Base-by-base conservation (phyloP, 2,888 invertebrate genomes). In the Autographa gamma region DNA sequence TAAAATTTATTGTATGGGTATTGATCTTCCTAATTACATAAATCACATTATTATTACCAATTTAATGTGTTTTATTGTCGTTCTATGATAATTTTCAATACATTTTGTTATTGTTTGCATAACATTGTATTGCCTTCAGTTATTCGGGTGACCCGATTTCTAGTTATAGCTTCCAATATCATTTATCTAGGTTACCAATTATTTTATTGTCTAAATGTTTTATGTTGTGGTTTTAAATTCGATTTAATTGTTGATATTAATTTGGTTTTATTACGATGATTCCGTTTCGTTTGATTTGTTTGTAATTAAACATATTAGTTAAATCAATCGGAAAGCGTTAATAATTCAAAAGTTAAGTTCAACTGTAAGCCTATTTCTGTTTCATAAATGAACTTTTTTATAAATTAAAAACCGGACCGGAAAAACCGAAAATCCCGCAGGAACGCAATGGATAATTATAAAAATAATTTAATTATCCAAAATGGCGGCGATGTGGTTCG, bases 41-140 rank as follows among this genome's bases (percentile, higher is more conserved):
- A n/a, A 48, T n/a, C 48, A 48, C 48, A 6, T 48, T n/a, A n/a
- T n/a, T 48, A 16, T 7, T 48, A 48, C 9, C 43, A 43, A n/a
- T 48, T n/a, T 48, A 48, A 48, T 48, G 48, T 48, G 48, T 48
- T 48, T 48, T 48, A 48, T 48, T 48, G 48, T 48, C 48, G n/a
- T n/a, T 48, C n/a, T n/a, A 48, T 48, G 48, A 16, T 48, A 48
- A 48, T 48, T 48, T 48, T 48, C 48, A n/a, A 48, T 48, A 48
- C 48, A 48, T 48, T n/a, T 16, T n/a, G 48, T 48, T 48, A 48
- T 43, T 43, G 43, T 43, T 43, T 14, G 43, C 43, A 14, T 43
- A 43, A 43, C 16, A 43, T 16, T 43, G 43, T 43, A 43, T 43
- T 43, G 41, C 11, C 41, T 41, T 25, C 25, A 25, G 25, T 43